phyloP scores from a whole-genome alignment of 2,797 vertebrate genomes.

The Psittacula derbiana region DNA sequence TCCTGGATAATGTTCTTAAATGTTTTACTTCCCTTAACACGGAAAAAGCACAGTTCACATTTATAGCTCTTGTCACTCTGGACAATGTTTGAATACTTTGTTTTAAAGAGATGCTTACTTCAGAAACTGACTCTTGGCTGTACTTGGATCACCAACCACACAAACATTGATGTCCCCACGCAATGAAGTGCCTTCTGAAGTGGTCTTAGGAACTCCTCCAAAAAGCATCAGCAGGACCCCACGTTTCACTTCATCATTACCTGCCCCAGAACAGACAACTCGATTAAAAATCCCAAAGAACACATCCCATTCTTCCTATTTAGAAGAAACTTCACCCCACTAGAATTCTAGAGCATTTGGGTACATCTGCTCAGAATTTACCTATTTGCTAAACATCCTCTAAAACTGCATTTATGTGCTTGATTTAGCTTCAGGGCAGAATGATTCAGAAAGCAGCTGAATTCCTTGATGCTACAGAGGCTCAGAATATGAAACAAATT shows the following conservation, averaged over 20 bases:
- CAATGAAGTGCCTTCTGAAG: slow-evolving; percentile 93
- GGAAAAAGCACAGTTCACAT: not conserved
- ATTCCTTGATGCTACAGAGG: not conserved
- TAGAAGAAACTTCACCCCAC: not conserved
- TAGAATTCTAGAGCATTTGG: not conserved
- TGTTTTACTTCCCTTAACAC: not conserved
- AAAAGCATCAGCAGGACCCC: slow-evolving; percentile 97
- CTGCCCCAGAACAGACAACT: slow-evolving; percentile 70
- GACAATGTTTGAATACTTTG: not conserved
- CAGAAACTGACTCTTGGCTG: slow-evolving; percentile 97
- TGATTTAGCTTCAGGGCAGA: not conserved
- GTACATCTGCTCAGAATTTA: accelerated
- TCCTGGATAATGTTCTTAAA: not conserved
- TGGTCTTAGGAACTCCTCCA: slow-evolving; percentile 96
- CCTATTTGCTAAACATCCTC: not conserved
- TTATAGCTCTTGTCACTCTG: not conserved
- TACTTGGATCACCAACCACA: slow-evolving; percentile 96
- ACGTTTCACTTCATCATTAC: slow-evolving; percentile 97
- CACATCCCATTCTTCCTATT: not conserved
- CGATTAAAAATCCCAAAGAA: not conserved
- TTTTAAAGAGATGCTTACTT: slow-evolving; percentile 81
- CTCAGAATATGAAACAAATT: not conserved
- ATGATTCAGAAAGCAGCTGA: not conserved
- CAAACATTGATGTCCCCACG: slow-evolving; percentile 97
- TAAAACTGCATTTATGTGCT: not conserved